Evolutionary conservation across 1,140 invertebrate genomes (phyloP), one percentile per base, ranked within the genome.

Genomic region (Harpegnathos saltator): DNA sequence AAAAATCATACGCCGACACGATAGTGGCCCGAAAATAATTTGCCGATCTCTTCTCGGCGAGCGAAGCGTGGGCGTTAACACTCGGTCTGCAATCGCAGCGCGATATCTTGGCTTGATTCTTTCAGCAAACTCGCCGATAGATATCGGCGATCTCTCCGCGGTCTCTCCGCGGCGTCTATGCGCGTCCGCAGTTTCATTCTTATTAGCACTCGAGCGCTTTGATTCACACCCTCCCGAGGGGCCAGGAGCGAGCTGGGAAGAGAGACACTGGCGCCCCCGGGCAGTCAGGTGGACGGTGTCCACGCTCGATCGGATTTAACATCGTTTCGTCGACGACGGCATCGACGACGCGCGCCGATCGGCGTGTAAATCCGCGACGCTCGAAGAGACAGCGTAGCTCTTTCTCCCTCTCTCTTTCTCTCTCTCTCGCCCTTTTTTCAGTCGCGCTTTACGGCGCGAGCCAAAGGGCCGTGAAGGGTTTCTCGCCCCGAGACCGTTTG

Each of bases 401-500:
- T 80, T 7, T 9, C 38, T 44, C 38, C 11, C 38, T 44, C 38
- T 44, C 38, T 44, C 9, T 44, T 9, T 9, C 38, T 44, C 38
- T 44, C 38, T 44, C 9, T 44, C 38, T 33, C 29, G n/a, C 5
- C 29, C 24, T 29, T 50, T 72, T 85, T 87, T 78, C 69, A 82
- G 68, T 73, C 56, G 29, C 73, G 29, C 73, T 69, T 80, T 58
- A 83, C 78, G 61, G 75, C 78, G 15, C 69, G 26, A 74, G 12
- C 56, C 85, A 77, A 71, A 86, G 52, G 54, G 82, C 61, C 82
- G 86, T 87, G 85, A 87, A 84, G 77, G 68, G 66, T 66, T 80
- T 56, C 62, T 83, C 72, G 68, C 75, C 63, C 24, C 29, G 86
- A 80, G 86, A 84, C 48, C 83, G 69, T 87, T 88, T 87, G 86